Conservation (phyloP, 2,888 invertebrate species). For the Spodoptera picta region DNA sequence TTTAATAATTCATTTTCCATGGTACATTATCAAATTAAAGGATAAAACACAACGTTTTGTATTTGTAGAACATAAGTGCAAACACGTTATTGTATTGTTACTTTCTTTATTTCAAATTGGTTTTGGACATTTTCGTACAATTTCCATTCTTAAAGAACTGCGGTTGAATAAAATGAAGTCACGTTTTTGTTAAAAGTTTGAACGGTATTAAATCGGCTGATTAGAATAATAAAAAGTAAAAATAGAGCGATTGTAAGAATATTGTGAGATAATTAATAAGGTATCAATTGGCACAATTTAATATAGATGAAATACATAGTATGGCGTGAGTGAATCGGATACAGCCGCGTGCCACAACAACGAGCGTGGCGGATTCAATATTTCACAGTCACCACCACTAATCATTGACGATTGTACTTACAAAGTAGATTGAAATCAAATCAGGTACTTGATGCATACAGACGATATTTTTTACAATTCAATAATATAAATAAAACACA, state of each 20-base stretch:
- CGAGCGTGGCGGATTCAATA: conserved; percentile 81
- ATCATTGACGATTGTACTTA: conserved; percentile 80
- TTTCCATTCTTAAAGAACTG: too few relatives aligned
- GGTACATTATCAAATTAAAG: conserved; percentile 19
- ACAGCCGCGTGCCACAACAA: conserved; percentile 75
- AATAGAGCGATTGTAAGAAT: neutral
- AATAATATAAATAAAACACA: conserved; percentile 20
- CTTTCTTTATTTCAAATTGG: too few relatives aligned
- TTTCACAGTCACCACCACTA: conserved; percentile 83
- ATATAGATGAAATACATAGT: conserved; percentile 58
- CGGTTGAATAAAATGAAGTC: too few relatives aligned
- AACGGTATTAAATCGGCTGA: too few relatives aligned
- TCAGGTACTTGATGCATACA: conserved; percentile 55
- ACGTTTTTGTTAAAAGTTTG: too few relatives aligned
- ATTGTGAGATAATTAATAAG: conserved; percentile 33
- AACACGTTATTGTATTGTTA: too few relatives aligned
- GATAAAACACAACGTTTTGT: neutral
- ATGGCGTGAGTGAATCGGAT: conserved; percentile 68
- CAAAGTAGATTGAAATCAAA: conserved; percentile 76
- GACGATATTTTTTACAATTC: conserved; percentile 32
- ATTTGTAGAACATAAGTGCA: neutral
- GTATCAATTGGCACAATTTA: conserved; percentile 46
- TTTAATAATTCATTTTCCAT: conserved; percentile 27
- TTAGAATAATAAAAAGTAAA: conserved; percentile 7
- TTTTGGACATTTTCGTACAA: too few relatives aligned